Conservation (phyloP, 30 jellyfish, hydroid and myxozoan species). For the Catostylus mosaicus region DNA sequence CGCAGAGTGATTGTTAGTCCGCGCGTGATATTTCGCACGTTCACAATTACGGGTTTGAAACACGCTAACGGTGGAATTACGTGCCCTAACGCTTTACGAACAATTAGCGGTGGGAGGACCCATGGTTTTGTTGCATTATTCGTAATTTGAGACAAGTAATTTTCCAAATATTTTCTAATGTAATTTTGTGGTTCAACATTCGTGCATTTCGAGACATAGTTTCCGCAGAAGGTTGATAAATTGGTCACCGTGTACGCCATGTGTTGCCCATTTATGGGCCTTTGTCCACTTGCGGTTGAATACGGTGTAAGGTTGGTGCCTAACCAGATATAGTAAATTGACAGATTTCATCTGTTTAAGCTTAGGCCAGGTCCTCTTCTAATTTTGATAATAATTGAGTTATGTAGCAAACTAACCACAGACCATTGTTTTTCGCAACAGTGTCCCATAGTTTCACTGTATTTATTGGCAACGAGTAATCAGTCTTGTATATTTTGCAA, state of each 20-base stretch:
- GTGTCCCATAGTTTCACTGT: too few relatives aligned
- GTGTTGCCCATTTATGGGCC: background rate
- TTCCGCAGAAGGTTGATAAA: background rate
- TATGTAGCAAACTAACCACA: too few relatives aligned
- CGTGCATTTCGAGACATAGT: background rate
- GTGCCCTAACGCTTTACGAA: background rate
- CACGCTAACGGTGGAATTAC: background rate
- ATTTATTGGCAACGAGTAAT: too few relatives aligned
- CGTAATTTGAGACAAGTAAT: background rate
- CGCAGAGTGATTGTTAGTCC: background rate
- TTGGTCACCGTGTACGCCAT: background rate
- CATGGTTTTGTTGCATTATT: background rate
- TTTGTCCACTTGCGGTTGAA: slow-evolving; percentile 11
- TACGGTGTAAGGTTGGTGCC: background rate
- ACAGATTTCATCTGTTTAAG: background rate
- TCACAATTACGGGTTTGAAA: background rate
- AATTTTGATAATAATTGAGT: background rate
- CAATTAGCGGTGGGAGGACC: background rate
- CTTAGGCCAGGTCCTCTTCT: background rate
- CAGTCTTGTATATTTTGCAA: too few relatives aligned
- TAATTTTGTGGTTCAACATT: background rate
- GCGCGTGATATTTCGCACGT: background rate
- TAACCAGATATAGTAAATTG: slow-evolving; percentile 1
- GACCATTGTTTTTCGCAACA: too few relatives aligned
- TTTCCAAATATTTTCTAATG: background rate